Evolutionary conservation across 1,140 invertebrate genomes (phyloP).

Genomic region (Heterodera schachtii): DNA sequence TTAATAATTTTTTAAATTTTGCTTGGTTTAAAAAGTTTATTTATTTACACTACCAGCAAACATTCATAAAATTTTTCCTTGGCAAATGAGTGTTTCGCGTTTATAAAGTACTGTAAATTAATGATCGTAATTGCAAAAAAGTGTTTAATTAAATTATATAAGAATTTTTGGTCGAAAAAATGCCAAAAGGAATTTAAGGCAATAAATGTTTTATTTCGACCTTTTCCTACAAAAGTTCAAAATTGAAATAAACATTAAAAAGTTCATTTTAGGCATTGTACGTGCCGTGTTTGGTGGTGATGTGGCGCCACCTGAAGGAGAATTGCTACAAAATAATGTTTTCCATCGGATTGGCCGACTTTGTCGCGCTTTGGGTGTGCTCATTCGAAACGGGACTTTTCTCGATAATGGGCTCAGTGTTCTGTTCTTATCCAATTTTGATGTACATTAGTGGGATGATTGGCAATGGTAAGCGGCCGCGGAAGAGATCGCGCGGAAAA

Average conservation of each 20-base stretch:
- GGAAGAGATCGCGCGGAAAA: too few relatives aligned
- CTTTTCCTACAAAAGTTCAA: too few relatives aligned
- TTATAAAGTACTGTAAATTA: too few relatives aligned
- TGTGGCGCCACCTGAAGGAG: constrained; percentile 9
- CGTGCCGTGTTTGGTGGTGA: constrained; percentile 28
- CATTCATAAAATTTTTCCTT: too few relatives aligned
- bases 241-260: too few relatives aligned
- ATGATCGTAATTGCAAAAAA: constrained; percentile 5
- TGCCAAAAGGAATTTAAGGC: constrained; percentile 26
- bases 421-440: constrained; percentile 28
- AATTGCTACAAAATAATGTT: constrained; percentile 30
- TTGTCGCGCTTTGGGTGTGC: not conserved
- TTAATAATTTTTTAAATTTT: constrained; percentile 5
- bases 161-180: constrained; percentile 10
- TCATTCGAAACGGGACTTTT: constrained; percentile 15
- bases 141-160: not conserved
- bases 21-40: constrained; percentile 28
- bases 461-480: constrained; percentile 27
- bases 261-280: constrained; percentile 33
- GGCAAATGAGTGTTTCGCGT: too few relatives aligned
- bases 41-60: too few relatives aligned
- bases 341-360: constrained; percentile 12
- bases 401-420: constrained; percentile 23
- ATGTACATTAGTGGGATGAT: constrained; percentile 30
- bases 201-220: too few relatives aligned